Conservation (phyloP, 2,797 vertebrate species). For the Hyperoplus lanceolatus region DNA sequence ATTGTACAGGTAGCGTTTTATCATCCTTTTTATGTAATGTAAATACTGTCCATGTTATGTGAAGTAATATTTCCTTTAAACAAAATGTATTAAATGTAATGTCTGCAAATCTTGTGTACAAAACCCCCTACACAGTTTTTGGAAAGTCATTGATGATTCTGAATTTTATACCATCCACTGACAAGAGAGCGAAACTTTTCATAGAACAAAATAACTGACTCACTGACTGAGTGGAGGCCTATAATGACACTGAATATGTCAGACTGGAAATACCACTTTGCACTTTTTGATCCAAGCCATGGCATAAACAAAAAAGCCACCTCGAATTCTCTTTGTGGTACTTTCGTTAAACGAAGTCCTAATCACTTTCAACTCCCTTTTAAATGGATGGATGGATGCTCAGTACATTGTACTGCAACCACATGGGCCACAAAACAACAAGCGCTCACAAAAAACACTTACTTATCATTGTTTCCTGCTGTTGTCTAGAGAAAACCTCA, state of each 20-base stretch:
- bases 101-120: not conserved
- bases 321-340: not conserved
- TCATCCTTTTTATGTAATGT: not conserved
- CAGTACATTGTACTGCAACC: not conserved
- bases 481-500: slow-evolving; percentile 15
- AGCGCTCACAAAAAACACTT: slow-evolving; percentile 13
- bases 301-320: not conserved
- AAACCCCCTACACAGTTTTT: not conserved
- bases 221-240: not conserved
- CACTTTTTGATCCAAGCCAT: not conserved
- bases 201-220: not conserved
- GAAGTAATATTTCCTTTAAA: not conserved
- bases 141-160: not conserved
- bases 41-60: not conserved
- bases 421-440: slow-evolving; percentile 21
- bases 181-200: not conserved
- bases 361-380: slow-evolving; percentile 19
- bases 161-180: not conserved
- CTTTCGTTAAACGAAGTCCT: slow-evolving; percentile 12
- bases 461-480: not conserved
- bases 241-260: not conserved
- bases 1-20: not conserved
- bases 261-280: not conserved
- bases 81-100: not conserved
- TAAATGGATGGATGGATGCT: slow-evolving; percentile 8